Evolutionary conservation across 2,888 invertebrate species (phyloP).

Genomic region (Isotomurus palustris): DNA sequence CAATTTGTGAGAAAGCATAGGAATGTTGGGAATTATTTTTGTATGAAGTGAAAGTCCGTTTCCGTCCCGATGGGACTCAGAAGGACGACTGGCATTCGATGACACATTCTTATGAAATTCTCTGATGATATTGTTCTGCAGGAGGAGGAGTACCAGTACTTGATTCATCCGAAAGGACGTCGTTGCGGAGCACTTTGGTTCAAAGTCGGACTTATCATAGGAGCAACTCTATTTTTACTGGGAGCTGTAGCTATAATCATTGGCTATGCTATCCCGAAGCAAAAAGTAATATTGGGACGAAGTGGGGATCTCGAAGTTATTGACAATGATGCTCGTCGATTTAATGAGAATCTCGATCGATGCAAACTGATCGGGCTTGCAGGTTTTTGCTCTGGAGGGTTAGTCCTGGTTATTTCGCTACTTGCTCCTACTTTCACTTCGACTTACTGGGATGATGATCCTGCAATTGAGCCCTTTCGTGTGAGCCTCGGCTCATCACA

Average conservation of each 20-base stretch:
- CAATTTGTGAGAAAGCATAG: too few relatives aligned
- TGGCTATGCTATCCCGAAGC: slow-evolving; percentile 53
- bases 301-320: slow-evolving; percentile 50
- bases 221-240: slow-evolving; percentile 52
- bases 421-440: slow-evolving; percentile 53
- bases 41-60: too few relatives aligned
- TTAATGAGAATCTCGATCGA: slow-evolving; percentile 51
- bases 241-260: slow-evolving; percentile 54
- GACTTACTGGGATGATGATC: slow-evolving; percentile 50
- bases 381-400: slow-evolving; percentile 53
- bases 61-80: too few relatives aligned
- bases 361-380: slow-evolving; percentile 54
- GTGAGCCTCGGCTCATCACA: slow-evolving; percentile 22
- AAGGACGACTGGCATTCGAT: background rate
- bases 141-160: slow-evolving; percentile 49
- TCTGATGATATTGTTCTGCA: too few relatives aligned
- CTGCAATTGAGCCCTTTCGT: slow-evolving; percentile 44
- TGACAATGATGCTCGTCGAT: slow-evolving; percentile 51
- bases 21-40: too few relatives aligned
- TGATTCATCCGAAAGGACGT: slow-evolving; percentile 49
- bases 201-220: slow-evolving; percentile 52
- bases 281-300: slow-evolving; percentile 49
- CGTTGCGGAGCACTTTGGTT: slow-evolving; percentile 49
- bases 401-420: slow-evolving; percentile 52
- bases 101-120: slow-evolving; percentile 7